Conservation (phyloP, 1,140 invertebrate genomes). For the Coenobita brevimanus region DNA sequence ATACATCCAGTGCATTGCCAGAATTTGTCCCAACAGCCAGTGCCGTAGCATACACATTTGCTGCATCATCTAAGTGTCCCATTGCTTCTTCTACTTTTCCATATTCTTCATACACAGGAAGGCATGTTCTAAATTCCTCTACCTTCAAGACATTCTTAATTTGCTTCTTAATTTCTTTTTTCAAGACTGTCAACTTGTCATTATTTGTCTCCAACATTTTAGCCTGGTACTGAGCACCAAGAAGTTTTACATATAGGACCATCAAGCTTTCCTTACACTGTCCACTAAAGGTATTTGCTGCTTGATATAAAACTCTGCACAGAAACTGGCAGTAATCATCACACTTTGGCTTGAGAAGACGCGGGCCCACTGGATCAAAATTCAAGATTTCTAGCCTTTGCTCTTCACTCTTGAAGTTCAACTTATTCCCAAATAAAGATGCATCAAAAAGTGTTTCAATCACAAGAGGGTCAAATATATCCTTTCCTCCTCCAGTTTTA, state of each 20-base stretch:
- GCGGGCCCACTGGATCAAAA: conserved; percentile 53
- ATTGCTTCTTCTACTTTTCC: conserved; percentile 71
- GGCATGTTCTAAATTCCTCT: conserved; percentile 73
- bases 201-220: conserved; percentile 7
- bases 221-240: conserved; percentile 56
- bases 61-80: conserved; percentile 72
- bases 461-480: conserved; percentile 40
- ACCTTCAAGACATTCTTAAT: conserved; percentile 73
- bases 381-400: conserved; percentile 15
- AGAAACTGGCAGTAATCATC: conserved; percentile 63
- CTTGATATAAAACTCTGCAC: conserved; percentile 68
- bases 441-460: conserved; percentile 63
- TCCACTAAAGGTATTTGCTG: conserved; percentile 67
- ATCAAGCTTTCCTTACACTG: conserved; percentile 68
- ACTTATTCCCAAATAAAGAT: conserved; percentile 27
- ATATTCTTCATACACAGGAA: conserved; percentile 74
- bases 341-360: conserved; percentile 19
- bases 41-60: conserved; percentile 72
- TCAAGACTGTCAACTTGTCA: conserved; percentile 46
- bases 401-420: neutral
- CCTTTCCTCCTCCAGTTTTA: neutral
- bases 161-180: conserved; percentile 73
- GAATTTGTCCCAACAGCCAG: conserved; percentile 70
- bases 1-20: conserved; percentile 43
- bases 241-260: conserved; percentile 69